phyloP scores from a whole-genome alignment of 2,797 vertebrate genomes.

The Ara ararauna region DNA sequence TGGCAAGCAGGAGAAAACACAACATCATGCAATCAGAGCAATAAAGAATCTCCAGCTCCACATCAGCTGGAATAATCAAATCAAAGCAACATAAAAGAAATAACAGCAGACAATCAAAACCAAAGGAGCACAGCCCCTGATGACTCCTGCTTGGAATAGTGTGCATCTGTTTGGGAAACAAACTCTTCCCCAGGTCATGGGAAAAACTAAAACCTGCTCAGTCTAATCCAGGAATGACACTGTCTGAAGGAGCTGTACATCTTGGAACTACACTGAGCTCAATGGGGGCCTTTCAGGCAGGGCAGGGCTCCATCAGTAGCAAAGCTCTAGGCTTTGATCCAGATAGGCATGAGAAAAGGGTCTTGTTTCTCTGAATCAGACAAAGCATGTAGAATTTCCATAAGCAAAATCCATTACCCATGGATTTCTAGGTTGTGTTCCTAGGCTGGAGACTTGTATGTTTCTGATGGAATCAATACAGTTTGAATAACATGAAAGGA shows the following conservation, averaged over 20 bases:
- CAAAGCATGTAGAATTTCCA: neutral
- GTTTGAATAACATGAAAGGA: neutral
- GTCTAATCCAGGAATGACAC: neutral
- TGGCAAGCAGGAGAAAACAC: neutral
- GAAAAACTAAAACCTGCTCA: neutral
- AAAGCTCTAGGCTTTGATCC: neutral
- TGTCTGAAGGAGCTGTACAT: neutral
- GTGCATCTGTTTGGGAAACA: neutral
- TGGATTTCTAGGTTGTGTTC: neutral
- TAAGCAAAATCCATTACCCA: neutral
- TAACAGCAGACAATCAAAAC: neutral
- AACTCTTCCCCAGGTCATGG: neutral
- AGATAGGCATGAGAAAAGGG: rapidly evolving
- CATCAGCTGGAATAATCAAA: neutral
- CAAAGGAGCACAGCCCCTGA: neutral
- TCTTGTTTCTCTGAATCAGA: neutral
- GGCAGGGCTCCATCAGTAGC: neutral
- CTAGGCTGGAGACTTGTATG: neutral
- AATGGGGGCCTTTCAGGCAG: too few relatives aligned
- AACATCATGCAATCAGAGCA: neutral
- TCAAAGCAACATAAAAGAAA: neutral
- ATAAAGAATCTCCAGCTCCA: neutral
- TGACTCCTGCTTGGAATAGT: neutral
- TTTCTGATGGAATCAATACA: neutral
- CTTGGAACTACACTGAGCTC: neutral